These are phyloP conservation scores for Ptychochromis oligacanthus DNA, from an alignment of 2,113 vertebrate species.

Conservation along the genomic window DNA sequence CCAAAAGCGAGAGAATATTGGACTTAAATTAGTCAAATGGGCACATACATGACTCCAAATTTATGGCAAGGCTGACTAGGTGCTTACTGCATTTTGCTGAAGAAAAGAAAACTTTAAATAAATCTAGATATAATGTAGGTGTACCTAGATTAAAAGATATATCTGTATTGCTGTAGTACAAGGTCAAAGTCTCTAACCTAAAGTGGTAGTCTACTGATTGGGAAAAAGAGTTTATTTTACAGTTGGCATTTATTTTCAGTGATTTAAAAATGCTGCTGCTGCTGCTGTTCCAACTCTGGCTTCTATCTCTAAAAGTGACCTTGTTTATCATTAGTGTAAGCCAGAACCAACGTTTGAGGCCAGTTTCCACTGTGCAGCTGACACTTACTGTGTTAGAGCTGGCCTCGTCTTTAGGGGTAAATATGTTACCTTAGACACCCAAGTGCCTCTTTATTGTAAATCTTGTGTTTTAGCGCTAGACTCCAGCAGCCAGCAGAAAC, in stretches of 20 bases:
- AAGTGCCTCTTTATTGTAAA: slow-evolving; percentile 9
- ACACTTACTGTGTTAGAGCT: background rate
- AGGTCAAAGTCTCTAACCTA: no score
- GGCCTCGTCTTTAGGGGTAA: background rate
- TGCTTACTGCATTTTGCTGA: no score
- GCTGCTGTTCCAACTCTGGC: background rate
- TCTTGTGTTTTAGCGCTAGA: slow-evolving; percentile 9
- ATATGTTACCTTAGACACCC: slow-evolving; percentile 12
- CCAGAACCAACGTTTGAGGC: background rate
- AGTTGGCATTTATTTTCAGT: background rate
- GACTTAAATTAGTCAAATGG: no score
- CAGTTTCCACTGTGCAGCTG: background rate
- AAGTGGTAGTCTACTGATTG: background rate
- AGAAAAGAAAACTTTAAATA: no score
- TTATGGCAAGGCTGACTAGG: no score
- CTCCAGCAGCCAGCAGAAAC: slow-evolving; percentile 10
- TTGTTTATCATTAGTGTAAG: background rate
- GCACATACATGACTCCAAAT: no score
- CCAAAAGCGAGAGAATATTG: no score
- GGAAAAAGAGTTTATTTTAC: background rate
- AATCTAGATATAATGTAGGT: no score
- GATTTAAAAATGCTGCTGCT: background rate
- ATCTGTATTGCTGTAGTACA: no score
- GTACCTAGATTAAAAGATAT: no score
- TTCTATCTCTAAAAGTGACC: background rate